A percentile compares a stretch with the other conserved stretches of the same genome.
These are phyloP conservation scores for Carcina quercana DNA, from an alignment of 2,888 invertebrate species.

Conservation along the genomic window DNA sequence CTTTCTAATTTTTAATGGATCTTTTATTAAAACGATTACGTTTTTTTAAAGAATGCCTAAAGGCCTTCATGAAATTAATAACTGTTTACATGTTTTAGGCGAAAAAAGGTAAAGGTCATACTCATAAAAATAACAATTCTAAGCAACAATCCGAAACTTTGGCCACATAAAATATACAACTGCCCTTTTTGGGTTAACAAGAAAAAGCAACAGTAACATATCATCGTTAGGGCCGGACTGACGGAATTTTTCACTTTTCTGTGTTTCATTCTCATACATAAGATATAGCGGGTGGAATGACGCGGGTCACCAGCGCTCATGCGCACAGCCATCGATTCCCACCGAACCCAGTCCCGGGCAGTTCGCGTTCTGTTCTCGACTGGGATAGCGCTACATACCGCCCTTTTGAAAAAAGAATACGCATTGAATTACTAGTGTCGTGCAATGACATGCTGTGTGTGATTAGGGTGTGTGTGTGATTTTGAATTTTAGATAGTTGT, in stretches of 20 bases:
- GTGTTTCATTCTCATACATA: constrained; percentile 64
- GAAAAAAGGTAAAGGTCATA: too few species aligned
- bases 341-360: constrained; percentile 49
- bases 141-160: neutral
- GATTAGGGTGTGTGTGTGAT: constrained; percentile 29
- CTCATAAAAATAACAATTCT: neutral
- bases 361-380: constrained; percentile 40
- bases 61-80: too few species aligned
- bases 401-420: constrained; percentile 45
- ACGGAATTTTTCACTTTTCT: constrained; percentile 48
- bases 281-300: constrained; percentile 59
- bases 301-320: constrained; percentile 44
- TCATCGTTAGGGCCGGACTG: constrained; percentile 24
- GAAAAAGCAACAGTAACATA: constrained; percentile 14
- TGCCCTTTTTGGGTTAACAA: neutral
- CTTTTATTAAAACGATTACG: too few species aligned
- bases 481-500: too few species aligned
- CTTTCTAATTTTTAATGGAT: too few species aligned
- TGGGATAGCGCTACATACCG: constrained; percentile 28
- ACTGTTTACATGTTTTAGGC: too few species aligned
- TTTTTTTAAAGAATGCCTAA: too few species aligned
- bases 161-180: neutral
- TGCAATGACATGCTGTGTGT: constrained; percentile 30
- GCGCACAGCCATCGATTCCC: constrained; percentile 63
- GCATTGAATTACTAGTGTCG: constrained; percentile 40